Evolutionary conservation across 1,140 invertebrate genomes (phyloP), one percentile per base, ranked within the genome.

Genomic region (Nomia melanderi): DNA sequence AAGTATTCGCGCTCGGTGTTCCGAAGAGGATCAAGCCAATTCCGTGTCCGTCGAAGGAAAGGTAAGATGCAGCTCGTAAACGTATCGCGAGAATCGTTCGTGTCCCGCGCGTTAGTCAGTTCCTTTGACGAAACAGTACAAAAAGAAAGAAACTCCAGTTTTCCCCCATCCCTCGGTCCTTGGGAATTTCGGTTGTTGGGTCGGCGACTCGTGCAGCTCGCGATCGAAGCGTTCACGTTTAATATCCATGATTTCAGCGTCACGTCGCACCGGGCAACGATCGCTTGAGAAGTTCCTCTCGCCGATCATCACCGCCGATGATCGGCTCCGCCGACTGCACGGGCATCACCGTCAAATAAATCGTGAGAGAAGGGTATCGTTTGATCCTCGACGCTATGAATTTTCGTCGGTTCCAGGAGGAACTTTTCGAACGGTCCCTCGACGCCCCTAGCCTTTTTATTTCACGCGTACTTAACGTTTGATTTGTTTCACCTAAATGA

Each of bases 401-500:
- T n/a, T 63, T 53, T 11, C 20, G 8, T 64, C 33, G 14, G 5
- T 54, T 57, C 9, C 12, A 8, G 4, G 17, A 20, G 29, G 44
- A 75, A 67, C 63, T 67, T 69, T 75, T 75, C 44, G 56, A 59
- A 69, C 1, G 39, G 59, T 44, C 8, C 54, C 33, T 0, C 20
- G 11, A 20, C 0, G 2, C 25, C 23, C 14, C 20, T 7, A 39
- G 6, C n/a, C 36, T 11, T 39, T 54, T 73, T 64, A 65, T 36
- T 73, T 23, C 59, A 69, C 14, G 23, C 63, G 71, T 77, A 82
- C 67, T 69, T 82, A 56, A 36, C 8, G 50, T 63, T 83, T 71
- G 81, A 91, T 92, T 92, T 92, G 91, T 90, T 91, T 92, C 91
- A 88, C 81, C 91, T 92, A 92, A 92, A 92, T 90, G 85, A 76